Conservation (phyloP, 2,888 invertebrate genomes). For the Aromia moschata region DNA sequence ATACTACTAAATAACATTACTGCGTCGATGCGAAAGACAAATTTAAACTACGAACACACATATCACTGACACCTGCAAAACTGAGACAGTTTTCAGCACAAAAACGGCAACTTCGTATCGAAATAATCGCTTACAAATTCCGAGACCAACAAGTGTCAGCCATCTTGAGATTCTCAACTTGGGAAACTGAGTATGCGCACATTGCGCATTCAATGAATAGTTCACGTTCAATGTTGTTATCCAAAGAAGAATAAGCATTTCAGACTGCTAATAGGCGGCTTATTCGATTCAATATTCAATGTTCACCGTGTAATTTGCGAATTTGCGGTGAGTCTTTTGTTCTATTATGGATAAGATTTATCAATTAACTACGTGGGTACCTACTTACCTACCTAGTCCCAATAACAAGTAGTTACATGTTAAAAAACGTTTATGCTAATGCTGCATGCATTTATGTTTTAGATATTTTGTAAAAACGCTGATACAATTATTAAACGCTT, state of each 20-base stretch:
- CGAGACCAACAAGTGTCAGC: slow-evolving; percentile 63
- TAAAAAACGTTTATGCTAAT: too few species aligned
- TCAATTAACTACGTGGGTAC: too few species aligned
- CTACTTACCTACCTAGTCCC: too few species aligned
- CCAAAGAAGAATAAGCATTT: background rate
- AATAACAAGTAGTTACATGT: too few species aligned
- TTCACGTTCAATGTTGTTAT: slow-evolving; percentile 69
- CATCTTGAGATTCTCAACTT: slow-evolving; percentile 53
- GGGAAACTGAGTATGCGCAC: slow-evolving; percentile 45
- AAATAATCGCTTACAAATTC: slow-evolving; percentile 51
- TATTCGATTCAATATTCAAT: too few species aligned
- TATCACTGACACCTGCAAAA: slow-evolving; percentile 31
- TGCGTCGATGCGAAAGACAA: slow-evolving; percentile 35
- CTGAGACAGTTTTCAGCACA: slow-evolving; percentile 29
- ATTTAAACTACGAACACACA: slow-evolving; percentile 31
- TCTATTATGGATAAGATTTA: too few species aligned
- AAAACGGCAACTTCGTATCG: slow-evolving; percentile 53
- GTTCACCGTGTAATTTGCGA: too few species aligned
- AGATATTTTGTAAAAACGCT: too few species aligned
- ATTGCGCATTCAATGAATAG: slow-evolving; percentile 78
- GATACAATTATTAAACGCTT: too few species aligned
- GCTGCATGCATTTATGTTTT: too few species aligned
- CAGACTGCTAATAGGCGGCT: too few species aligned
- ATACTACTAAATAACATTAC: slow-evolving; percentile 53
- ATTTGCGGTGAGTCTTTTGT: too few species aligned